Evolutionary conservation across 2,797 vertebrate species (phyloP), one percentile per base, ranked within the genome.

Genomic region (Alectoris magna): DNA sequence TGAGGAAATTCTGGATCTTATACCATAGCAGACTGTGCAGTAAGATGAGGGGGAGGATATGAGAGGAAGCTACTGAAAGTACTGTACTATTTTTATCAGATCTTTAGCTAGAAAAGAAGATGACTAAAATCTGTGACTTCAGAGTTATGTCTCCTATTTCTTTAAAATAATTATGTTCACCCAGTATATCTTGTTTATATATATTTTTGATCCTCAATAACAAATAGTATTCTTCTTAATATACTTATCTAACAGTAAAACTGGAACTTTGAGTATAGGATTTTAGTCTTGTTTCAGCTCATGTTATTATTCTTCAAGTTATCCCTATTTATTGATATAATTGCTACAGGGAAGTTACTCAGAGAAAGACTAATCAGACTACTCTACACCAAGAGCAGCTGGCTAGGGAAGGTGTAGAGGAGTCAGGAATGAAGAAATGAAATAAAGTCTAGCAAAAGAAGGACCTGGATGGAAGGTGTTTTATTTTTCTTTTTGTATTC

Each of bases 171-270:
- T 63, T 34, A 76, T 38, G 14, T 79, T 87, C 22, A 29, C 48
- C 41, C 19, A 91, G 67, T 60, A 87, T 41, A 56, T 27, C 7
- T 56, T 62, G 34, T 69, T 62, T 67, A 78, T 23, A 60, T 84
- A 27, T 78, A 75, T 84, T 93, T 87, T 75, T 80, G n/a, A 49
- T 82, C 71, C n/a, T 77, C 51, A 76, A 58, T 46, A 82, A 21
- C 66, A 91, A 93, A 89, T n/a, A 74, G 2, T 3, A 19, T 10
- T 90, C 23, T 84, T 74, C 12, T 17, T 34, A 56, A 82, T 77
- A 53, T 84, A 53, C 14, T 6, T 55, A 63, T 60, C 2, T 0
- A 59, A 43, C 44, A 60, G n/a, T 31, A 79, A 60, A 95, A 95
- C 82, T 62, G 71, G 75, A 91, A 74, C 5, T 67, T 84, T 53